phyloP scores from a whole-genome alignment of 2,888 invertebrate genomes.

The Julus scanicus region DNA sequence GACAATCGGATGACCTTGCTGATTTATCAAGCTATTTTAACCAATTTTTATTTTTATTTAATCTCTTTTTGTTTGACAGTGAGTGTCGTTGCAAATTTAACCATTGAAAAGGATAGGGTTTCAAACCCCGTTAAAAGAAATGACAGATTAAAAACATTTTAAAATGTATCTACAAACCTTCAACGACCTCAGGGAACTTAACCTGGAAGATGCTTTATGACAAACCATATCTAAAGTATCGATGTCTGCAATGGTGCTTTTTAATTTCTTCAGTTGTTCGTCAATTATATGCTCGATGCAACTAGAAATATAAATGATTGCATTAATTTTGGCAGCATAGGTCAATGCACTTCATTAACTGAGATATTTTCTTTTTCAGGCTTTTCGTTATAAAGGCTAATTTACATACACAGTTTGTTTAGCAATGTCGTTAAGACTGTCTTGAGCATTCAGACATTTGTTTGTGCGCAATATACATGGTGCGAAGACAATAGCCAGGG shows the following conservation, averaged over 20 bases:
- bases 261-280: slow-evolving; percentile 86
- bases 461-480: slow-evolving; percentile 92
- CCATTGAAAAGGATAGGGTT: no score
- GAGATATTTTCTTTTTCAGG: background rate
- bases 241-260: slow-evolving; percentile 86
- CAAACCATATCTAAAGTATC: slow-evolving; percentile 86
- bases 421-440: slow-evolving; percentile 88
- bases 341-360: background rate
- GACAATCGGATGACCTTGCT: no score
- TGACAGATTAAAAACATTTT: background rate
- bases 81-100: no score
- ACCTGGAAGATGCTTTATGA: slow-evolving; percentile 82
- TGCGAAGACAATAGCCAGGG: slow-evolving; percentile 92
- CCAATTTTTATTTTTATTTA: no score
- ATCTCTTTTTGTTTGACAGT: no score
- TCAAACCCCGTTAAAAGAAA: no score
- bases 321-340: background rate
- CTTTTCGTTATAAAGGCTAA: background rate
- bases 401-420: slow-evolving; percentile 78
- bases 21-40: no score
- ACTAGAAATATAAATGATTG: slow-evolving; percentile 61
- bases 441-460: slow-evolving; percentile 88
- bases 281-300: slow-evolving; percentile 91
- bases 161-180: slow-evolving; percentile 69
- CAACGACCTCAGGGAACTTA: slow-evolving; percentile 80